Evolutionary conservation across 2,797 vertebrate genomes (phyloP).

Genomic region (Semotilus atromaculatus): DNA sequence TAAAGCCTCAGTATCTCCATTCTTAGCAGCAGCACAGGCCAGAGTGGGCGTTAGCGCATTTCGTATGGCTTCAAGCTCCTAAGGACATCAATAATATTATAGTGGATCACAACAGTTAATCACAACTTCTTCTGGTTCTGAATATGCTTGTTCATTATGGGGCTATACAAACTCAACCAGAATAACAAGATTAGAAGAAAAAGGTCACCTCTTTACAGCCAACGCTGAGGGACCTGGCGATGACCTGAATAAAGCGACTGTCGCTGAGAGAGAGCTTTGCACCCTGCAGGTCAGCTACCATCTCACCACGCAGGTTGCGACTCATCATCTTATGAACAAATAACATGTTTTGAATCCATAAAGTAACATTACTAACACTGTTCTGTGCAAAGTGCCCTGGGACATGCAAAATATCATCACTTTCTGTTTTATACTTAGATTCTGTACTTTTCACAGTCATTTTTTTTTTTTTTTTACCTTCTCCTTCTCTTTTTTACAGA

Average conservation of each 20-base stretch:
- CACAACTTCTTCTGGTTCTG: background rate
- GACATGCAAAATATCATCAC: background rate
- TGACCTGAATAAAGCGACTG: slow-evolving; percentile 84
- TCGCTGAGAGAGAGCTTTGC: slow-evolving; percentile 78
- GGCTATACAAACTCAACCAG: background rate
- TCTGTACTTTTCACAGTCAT: background rate
- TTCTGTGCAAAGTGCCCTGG: background rate
- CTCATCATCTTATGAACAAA: slow-evolving; percentile 82
- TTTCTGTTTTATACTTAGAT: background rate
- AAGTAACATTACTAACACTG: background rate
- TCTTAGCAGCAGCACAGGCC: slow-evolving; percentile 88
- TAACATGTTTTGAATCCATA: background rate
- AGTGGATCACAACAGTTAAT: background rate
- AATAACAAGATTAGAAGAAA: background rate
- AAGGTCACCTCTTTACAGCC: slow-evolving; percentile 86
- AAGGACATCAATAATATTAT: slow-evolving; percentile 45
- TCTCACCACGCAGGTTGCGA: slow-evolving; percentile 91
- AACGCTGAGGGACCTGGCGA: slow-evolving; percentile 85
- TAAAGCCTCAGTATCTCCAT: slow-evolving; percentile 81
- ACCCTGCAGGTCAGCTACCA: slow-evolving; percentile 78
- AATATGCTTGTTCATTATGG: background rate
- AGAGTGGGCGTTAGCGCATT: slow-evolving; percentile 86
- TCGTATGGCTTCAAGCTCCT: slow-evolving; percentile 87
- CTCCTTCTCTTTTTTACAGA: slow-evolving; percentile 77
- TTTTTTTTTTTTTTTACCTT: slow-evolving; percentile 75